Base-by-base conservation (phyloP, 2,797 vertebrate genomes). In the Enteromius trimaculatus region DNA sequence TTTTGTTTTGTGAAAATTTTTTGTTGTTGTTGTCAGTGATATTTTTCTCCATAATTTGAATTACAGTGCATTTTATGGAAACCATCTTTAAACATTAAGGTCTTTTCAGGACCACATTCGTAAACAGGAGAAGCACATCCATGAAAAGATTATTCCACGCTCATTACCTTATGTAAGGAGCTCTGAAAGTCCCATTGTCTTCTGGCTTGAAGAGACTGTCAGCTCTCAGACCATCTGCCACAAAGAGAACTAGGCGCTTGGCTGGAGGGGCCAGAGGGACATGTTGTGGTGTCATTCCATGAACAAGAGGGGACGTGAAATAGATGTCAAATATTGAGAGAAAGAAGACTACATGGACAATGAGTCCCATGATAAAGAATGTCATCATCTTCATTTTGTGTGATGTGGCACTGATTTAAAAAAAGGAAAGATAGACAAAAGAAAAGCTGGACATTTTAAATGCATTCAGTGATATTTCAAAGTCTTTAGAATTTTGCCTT, bases 261-360 rank as follows among this genome's bases (percentile, higher is more conserved):
- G 98, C 97, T 0, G 97, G 98, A 34, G 98, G 93, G 0, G 93
- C 86, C 86, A 98, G 88, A 0, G 89, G 86, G 1, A 95, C 95
- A n/a, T 75, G 89, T 76, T 94, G 96, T 68, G 98, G 97, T 19
- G 94, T 95, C 97, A 98, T 99, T 37, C 98, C 98, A 10, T 99
- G 98, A 79, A 99, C 97, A 83, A 99, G 88, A 3, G 98, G 98
- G 81, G 98, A 99, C 0, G 96, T 99, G 93, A 99, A 99, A 91
- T 99, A 99, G 89, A 99, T 99, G 90, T 99, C 97, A 92, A 99
- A 99, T 89, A 99, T 99, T 53, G 98, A 99, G 76, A 94, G 72
- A 89, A 99, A 96, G 93, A 99, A 98, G 58, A 99, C 93, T 42
- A 95, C 91, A n/a, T 99, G 98, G 86, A 99, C 95, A 3, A 95